These are phyloP conservation scores for Uropetala carovei DNA, from an alignment of 2,888 invertebrate species.

Conservation along the genomic window DNA sequence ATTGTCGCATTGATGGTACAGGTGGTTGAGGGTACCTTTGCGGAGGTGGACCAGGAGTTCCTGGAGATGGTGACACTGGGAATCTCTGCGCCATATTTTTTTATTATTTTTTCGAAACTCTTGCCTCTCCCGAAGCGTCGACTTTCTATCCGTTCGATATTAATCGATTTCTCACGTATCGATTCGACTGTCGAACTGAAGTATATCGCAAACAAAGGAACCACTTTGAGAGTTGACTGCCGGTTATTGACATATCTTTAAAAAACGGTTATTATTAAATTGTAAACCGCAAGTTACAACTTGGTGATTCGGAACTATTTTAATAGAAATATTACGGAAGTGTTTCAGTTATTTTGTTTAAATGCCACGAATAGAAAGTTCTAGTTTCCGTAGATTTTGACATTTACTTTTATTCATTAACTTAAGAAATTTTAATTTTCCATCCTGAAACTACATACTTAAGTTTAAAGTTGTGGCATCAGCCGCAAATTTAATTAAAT, in stretches of 20 bases:
- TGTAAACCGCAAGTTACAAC: background rate
- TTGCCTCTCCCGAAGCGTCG: constrained; percentile 44
- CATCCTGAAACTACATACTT: background rate
- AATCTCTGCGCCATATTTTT: constrained; percentile 71
- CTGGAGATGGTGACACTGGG: constrained; percentile 68
- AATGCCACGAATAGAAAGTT: constrained; percentile 30
- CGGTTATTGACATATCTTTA: background rate
- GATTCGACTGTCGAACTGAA: background rate
- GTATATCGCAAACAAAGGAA: constrained; percentile 21
- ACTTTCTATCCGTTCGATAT: background rate
- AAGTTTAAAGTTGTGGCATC: background rate
- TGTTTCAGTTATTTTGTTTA: background rate
- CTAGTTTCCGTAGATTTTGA: background rate
- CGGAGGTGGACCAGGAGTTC: constrained; percentile 76
- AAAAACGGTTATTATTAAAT: background rate
- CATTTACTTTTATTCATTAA: constrained; percentile 24
- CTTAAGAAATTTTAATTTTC: background rate
- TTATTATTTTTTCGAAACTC: constrained; percentile 45
- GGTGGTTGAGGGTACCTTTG: constrained; percentile 81
- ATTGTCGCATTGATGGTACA: constrained; percentile 80
- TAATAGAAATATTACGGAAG: background rate
- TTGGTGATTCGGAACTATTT: background rate
- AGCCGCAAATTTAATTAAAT: background rate
- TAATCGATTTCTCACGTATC: background rate
- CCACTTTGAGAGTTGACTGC: background rate